Base-by-base conservation (phyloP, 2,888 invertebrate genomes). In the Caenorhabditis doughertyi region DNA sequence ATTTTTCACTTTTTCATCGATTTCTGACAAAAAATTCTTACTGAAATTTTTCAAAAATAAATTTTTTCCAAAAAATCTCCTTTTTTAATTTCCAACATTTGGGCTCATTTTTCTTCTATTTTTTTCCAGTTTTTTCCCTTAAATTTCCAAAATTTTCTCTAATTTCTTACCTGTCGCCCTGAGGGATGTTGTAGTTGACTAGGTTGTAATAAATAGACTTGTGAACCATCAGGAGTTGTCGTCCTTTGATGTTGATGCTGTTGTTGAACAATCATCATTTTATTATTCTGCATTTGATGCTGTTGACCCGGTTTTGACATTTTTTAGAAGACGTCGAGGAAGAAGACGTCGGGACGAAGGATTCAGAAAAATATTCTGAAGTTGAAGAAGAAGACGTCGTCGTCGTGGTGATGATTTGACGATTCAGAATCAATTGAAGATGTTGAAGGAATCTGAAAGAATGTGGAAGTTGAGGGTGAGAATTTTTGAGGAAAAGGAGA, bases 181-280 rank as follows among this genome's bases (percentile, higher is more conserved):
- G 3, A 25, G 13, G 51, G 29, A 39, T 76, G 64, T 21, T 65
- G 65, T 21, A 35, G 39, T 16, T 60, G 72, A n/a, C 11, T 74
- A 32, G 85, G 85, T 29, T 85, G 84, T 13, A 85, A 32, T 21
- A 85, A 39, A 39, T 84, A 85, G 9, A 85, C 84, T 51, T 84
- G 84, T 11, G 76, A 76, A 42, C 76, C 76, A 42, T 76, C 76
- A 9, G 67, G 60, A 11, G 44, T 60, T 42, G 76, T 76, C 25
- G 76, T 67, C 11, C 76, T 47, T 49, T 29, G 55, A 47, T 76
- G 76, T 51, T 67, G 60, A 3, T 39, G 39, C 13, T 58, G 58
- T 58, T 58, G 58, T 16, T 58, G 55, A 13, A 39, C 39, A 11
- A 39, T 39, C 39, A 39, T 39, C 5, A 39, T 39, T 39, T 39